Conservation (phyloP, 37 sponge, comb jelly and placozoan species). For the Amphimedon queenslandica region DNA sequence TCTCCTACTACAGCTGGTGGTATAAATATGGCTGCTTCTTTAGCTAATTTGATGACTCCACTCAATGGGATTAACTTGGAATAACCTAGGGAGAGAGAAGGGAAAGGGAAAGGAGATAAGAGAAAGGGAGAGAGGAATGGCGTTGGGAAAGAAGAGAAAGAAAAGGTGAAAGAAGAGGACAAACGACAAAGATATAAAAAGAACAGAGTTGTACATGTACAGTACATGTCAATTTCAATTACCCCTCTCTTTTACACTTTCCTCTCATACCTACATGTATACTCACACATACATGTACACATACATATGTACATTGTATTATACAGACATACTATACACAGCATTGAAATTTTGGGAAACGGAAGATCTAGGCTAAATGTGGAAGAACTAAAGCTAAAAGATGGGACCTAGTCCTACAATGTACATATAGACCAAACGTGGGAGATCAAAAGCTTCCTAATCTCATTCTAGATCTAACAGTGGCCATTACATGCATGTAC, state of each 20-base stretch:
- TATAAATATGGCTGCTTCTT: conserved; percentile 7
- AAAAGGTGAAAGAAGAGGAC: background rate
- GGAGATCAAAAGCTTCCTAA: too few species aligned
- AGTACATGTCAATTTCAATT: too few species aligned
- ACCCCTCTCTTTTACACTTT: too few species aligned
- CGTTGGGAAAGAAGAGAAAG: background rate
- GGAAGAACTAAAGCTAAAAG: too few species aligned
- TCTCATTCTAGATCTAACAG: too few species aligned
- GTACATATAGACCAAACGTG: too few species aligned
- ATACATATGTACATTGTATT: background rate
- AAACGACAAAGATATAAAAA: background rate
- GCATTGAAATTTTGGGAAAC: background rate
- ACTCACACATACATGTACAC: background rate
- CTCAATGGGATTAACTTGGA: conserved; percentile 31
- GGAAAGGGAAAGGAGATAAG: background rate
- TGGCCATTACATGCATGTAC: too few species aligned
- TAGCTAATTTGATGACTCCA: conserved; percentile 40
- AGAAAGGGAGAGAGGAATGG: background rate
- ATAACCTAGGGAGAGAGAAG: conserved; percentile 10
- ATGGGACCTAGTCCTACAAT: too few species aligned
- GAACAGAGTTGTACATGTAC: background rate
- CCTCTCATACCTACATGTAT: too few species aligned
- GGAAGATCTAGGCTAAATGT: too few species aligned
- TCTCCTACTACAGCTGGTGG: conserved; percentile 30
- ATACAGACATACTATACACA: background rate